A percentile compares a stretch with the other conserved stretches of the same genome.
Conservation (phyloP, 2,797 vertebrate species). For the Astyanax mexicanus region DNA sequence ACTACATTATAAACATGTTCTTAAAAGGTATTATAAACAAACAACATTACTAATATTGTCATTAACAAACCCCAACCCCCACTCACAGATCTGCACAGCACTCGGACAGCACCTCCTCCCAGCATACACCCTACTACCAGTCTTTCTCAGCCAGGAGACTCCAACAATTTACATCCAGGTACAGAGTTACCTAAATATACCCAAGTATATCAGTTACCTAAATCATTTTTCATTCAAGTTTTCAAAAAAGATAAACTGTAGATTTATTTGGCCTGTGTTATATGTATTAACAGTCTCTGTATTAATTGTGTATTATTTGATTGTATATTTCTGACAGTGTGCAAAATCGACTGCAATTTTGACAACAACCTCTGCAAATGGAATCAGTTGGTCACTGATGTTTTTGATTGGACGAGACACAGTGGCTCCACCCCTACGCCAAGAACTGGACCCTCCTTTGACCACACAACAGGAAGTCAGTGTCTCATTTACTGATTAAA, state of each 20-base stretch:
- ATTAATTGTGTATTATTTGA: not conserved
- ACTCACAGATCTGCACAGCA: no score
- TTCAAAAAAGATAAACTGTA: no score
- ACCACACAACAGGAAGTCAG: slow-evolving; percentile 76
- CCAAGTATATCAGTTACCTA: no score
- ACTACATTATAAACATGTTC: no score
- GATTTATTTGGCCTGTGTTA: no score
- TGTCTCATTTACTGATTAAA: not conserved
- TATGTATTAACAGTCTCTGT: no score
- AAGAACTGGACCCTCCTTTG: slow-evolving; percentile 73
- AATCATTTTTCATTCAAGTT: no score
- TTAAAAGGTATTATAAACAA: no score
- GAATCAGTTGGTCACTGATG: slow-evolving; percentile 73
- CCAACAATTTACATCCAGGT: slow-evolving; percentile 31
- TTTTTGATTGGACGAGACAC: slow-evolving; percentile 78
- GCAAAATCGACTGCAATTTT: slow-evolving; percentile 69
- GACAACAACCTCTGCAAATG: slow-evolving; percentile 71
- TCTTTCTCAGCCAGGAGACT: not conserved
- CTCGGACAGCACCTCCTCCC: not conserved
- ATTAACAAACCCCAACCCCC: no score
- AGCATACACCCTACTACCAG: not conserved
- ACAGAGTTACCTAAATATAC: no score
- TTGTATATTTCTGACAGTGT: slow-evolving; percentile 37
- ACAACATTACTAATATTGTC: no score
- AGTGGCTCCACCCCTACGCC: slow-evolving; percentile 70